These are phyloP conservation scores for Gadopsis bispinosus DNA, from an alignment of 2,797 vertebrate genomes.

Conservation along the genomic window DNA sequence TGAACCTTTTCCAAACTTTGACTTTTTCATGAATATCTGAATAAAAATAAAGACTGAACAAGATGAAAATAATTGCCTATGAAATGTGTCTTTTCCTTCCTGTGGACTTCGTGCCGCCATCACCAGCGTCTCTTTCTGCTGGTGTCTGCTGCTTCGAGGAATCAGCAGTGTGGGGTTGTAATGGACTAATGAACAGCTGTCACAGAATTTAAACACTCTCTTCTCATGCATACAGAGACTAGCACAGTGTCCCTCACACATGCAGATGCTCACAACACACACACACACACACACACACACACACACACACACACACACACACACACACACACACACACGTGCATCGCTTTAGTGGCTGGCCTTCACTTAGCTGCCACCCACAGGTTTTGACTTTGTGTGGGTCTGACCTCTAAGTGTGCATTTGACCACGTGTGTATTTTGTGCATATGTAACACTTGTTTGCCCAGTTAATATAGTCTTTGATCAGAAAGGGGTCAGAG, in stretches of 20 bases:
- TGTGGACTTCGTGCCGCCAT: conserved; percentile 32
- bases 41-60: conserved; percentile 5
- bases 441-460: conserved; percentile 35
- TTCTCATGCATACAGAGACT: conserved; percentile 67
- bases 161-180: conserved; percentile 89
- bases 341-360: conserved; percentile 62
- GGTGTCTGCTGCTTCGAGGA: conserved; percentile 85
- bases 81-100: conserved; percentile 39
- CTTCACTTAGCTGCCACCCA: conserved; percentile 65
- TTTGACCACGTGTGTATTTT: conserved; percentile 56
- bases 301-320: conserved; percentile 35
- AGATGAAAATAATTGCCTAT: neutral
- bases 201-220: conserved; percentile 91
- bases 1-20: neutral
- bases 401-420: conserved; percentile 71
- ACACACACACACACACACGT: conserved; percentile 33
- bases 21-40: neutral
- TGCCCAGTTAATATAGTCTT: conserved; percentile 19
- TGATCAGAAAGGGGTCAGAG: conserved; percentile 23
- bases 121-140: conserved; percentile 62
- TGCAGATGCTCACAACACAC: conserved; percentile 70
- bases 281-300: conserved; percentile 49
- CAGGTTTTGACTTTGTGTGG: conserved; percentile 72
- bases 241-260: conserved; percentile 65
- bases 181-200: conserved; percentile 98